Evolutionary conservation across 2,888 invertebrate genomes (phyloP).

Genomic region (Cephus runcator): DNA sequence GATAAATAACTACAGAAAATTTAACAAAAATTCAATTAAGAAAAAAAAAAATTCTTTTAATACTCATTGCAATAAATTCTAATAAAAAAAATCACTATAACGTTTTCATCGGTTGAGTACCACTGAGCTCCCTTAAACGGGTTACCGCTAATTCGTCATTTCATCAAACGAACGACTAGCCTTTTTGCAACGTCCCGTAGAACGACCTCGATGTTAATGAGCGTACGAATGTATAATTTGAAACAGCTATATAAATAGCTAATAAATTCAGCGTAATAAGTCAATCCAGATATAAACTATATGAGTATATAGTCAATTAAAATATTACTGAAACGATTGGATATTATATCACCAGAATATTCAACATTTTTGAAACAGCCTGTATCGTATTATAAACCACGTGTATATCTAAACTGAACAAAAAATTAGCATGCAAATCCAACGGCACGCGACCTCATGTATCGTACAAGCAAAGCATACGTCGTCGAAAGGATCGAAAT

Average conservation of each 20-base stretch:
- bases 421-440: too few relatives aligned
- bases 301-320: background rate
- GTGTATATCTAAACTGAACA: too few relatives aligned
- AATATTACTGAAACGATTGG: background rate
- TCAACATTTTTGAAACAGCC: too few relatives aligned
- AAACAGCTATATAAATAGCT: background rate
- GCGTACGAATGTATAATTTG: background rate
- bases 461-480: too few relatives aligned
- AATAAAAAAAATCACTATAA: background rate
- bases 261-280: background rate
- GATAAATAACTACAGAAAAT: background rate
- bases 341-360: background rate
- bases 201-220: background rate
- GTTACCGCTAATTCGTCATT: background rate
- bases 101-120: background rate
- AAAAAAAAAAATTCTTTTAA: background rate
- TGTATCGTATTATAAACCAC: too few relatives aligned
- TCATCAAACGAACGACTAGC: background rate
- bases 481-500: too few relatives aligned
- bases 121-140: background rate
- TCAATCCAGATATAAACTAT: background rate
- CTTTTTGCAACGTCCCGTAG: background rate
- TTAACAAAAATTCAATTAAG: background rate
- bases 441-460: too few relatives aligned
- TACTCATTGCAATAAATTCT: background rate